Conservation (phyloP, 2,797 vertebrate species). For the Tamandua tetradactyla region DNA sequence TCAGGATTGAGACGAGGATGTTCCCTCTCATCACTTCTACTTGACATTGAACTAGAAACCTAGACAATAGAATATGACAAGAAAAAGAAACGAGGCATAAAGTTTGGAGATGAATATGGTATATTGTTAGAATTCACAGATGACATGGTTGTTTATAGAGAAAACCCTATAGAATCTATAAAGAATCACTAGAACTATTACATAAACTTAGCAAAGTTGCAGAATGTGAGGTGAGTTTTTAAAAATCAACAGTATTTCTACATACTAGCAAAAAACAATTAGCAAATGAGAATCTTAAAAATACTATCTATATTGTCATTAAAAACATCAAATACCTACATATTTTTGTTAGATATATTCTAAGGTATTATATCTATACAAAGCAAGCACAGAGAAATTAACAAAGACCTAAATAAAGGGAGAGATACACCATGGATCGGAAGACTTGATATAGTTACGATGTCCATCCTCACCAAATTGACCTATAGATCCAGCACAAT, state of each 20-base stretch:
- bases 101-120: background rate
- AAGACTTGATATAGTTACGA: background rate
- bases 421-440: too few species aligned
- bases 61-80: background rate
- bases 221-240: background rate
- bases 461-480: background rate
- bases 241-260: constrained; percentile 17
- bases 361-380: too few species aligned
- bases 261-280: background rate
- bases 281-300: background rate
- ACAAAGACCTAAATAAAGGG: background rate
- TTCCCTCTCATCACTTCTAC: background rate
- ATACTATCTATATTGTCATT: background rate
- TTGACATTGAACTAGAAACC: background rate
- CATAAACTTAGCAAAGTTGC: background rate
- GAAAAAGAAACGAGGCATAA: background rate
- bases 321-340: background rate
- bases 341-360: too few species aligned
- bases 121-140: background rate
- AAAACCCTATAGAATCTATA: background rate
- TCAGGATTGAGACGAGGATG: background rate
- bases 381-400: background rate
- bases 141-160: background rate
- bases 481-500: background rate
- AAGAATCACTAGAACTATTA: constrained; percentile 2